Percentiles rank a stretch among this genome's conserved stretches.
These are phyloP conservation scores for Cryptocheilus praepositus DNA, from an alignment of 2,888 invertebrate genomes.

Conservation along the genomic window DNA sequence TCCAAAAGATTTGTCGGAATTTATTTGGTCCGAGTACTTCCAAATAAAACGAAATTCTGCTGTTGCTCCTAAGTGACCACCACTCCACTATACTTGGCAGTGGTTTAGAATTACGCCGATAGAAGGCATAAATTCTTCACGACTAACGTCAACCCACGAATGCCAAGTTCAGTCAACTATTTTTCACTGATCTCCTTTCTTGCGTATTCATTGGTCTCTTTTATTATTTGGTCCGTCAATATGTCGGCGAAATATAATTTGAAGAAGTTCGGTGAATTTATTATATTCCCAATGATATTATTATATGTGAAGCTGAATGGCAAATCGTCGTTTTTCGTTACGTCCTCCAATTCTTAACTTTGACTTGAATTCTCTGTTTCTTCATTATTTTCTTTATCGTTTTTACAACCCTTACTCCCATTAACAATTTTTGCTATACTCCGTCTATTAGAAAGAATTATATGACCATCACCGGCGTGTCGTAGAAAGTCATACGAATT, in stretches of 20 bases:
- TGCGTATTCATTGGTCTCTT: neutral
- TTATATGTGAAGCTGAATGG: slow-evolving; percentile 2
- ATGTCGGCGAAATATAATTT: neutral
- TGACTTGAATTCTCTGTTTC: neutral
- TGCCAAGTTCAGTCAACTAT: slow-evolving; percentile 30
- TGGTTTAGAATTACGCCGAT: slow-evolving; percentile 40
- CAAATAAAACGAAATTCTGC: slow-evolving; percentile 33
- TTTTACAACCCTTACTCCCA: too few species aligned
- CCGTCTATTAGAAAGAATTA: neutral
- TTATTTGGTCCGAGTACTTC: slow-evolving; percentile 31
- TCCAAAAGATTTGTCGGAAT: slow-evolving; percentile 41
- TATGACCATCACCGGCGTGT: too few species aligned
- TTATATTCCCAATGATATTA: slow-evolving; percentile 19
- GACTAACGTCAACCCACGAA: slow-evolving; percentile 22
- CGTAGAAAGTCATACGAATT: too few species aligned
- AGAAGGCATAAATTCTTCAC: slow-evolving; percentile 33
- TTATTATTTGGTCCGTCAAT: neutral
- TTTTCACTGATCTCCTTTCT: slow-evolving; percentile 15
- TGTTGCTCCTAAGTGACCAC: slow-evolving; percentile 30
- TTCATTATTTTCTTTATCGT: neutral
- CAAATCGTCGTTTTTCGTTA: slow-evolving; percentile 1
- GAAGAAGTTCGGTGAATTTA: slow-evolving; percentile 31
- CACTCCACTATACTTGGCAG: slow-evolving; percentile 36
- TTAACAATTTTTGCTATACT: neutral
- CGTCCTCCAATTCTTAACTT: slow-evolving; percentile 1